These are phyloP conservation scores for Montipora foliosa DNA, from an alignment of 64 coral and sea anemone species.

Conservation along the genomic window DNA sequence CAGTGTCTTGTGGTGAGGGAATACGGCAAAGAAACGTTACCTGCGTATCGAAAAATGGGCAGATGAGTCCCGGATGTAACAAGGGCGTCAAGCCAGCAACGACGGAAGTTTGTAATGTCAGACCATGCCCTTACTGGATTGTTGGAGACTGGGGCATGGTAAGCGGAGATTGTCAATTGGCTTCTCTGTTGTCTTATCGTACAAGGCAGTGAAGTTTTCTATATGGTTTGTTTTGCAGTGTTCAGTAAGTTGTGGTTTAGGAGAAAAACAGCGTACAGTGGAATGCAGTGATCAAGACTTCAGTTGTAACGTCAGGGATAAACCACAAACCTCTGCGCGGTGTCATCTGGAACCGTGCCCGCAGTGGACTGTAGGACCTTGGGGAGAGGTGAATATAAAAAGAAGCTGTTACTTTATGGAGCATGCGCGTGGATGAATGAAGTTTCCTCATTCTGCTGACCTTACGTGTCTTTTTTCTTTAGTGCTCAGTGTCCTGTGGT, in stretches of 20 bases:
- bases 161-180: background rate
- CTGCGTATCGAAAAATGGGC: background rate
- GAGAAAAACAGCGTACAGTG: constrained; percentile 33
- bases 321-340: background rate
- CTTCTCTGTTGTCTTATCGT: background rate
- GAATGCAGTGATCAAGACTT: constrained; percentile 31
- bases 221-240: constrained; percentile 23
- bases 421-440: background rate
- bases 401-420: background rate
- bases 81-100: background rate
- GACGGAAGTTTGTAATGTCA: background rate
- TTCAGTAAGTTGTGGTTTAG: constrained; percentile 74
- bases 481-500: constrained; percentile 68
- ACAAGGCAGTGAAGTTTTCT: background rate
- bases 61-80: constrained; percentile 19
- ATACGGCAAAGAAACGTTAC: constrained; percentile 16
- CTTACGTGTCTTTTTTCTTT: background rate
- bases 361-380: constrained; percentile 33
- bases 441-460: background rate
- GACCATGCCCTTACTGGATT: constrained; percentile 48
- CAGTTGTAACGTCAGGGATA: constrained; percentile 19
- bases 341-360: constrained; percentile 35
- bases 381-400: constrained; percentile 21
- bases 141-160: constrained; percentile 48
- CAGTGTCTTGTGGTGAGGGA: constrained; percentile 59